These are phyloP conservation scores for Ophion ellenae DNA, from an alignment of 2,888 invertebrate species.

Conservation along the genomic window DNA sequence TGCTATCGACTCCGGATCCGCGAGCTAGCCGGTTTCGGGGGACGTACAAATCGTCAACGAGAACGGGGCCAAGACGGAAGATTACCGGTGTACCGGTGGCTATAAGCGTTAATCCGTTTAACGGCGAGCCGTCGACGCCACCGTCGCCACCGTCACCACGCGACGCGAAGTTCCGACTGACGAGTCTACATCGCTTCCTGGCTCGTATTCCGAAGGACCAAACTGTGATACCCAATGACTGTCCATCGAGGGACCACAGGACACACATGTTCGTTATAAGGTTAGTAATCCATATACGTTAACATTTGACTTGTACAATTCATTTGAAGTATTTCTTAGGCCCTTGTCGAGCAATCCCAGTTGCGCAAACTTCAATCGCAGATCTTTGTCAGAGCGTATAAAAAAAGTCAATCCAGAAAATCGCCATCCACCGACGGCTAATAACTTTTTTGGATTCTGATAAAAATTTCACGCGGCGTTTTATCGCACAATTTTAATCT, in stretches of 20 bases:
- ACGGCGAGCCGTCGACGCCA: constrained; percentile 60
- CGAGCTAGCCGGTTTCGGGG: constrained; percentile 46
- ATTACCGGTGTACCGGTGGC: constrained; percentile 62
- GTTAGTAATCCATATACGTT: constrained; percentile 71
- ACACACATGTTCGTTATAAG: constrained; percentile 84
- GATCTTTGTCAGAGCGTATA: background rate
- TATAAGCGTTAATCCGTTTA: constrained; percentile 58
- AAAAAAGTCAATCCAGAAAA: background rate
- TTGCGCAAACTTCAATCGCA: background rate
- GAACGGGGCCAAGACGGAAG: constrained; percentile 60
- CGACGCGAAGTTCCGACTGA: constrained; percentile 62
- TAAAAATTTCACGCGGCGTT: background rate
- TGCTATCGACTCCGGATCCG: constrained; percentile 41
- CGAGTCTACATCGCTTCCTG: constrained; percentile 56
- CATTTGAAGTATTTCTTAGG: background rate
- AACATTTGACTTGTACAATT: no score
- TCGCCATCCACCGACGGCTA: background rate
- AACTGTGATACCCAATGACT: constrained; percentile 82
- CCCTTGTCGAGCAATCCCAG: background rate
- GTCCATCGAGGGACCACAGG: constrained; percentile 83
- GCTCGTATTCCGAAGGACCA: constrained; percentile 67
- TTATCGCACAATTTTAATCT: background rate
- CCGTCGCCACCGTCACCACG: constrained; percentile 60
- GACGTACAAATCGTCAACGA: constrained; percentile 53
- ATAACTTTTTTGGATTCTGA: background rate